Percentiles rank a stretch among this genome's conserved stretches.
phyloP scores from a whole-genome alignment of 2,113 vertebrate genomes.

The Psettodes erumei region DNA sequence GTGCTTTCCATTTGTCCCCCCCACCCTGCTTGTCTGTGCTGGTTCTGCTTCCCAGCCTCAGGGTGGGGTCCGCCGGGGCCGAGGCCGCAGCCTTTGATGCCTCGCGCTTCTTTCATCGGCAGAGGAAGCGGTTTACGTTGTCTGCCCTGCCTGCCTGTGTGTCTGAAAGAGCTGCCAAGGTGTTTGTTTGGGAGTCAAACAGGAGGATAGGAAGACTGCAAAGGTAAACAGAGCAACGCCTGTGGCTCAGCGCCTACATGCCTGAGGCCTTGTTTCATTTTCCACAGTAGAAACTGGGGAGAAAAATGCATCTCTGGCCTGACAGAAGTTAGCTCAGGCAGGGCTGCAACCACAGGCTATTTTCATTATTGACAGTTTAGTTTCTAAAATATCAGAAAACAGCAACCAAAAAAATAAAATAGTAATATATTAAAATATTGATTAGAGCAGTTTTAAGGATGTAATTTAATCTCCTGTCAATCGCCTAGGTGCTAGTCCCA shows the following conservation, averaged over 20 bases:
- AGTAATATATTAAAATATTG: background rate
- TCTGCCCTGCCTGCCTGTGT: conserved; percentile 19
- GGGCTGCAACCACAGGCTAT: background rate
- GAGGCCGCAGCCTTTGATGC: conserved; percentile 52
- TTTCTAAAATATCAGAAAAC: background rate
- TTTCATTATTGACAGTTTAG: background rate
- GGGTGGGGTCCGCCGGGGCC: conserved; percentile 40
- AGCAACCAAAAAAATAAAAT: too few species aligned
- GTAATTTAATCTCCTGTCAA: conserved; percentile 2
- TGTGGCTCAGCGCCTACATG: conserved; percentile 11
- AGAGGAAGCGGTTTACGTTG: conserved; percentile 52
- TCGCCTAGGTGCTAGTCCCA: background rate
- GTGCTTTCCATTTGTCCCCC: conserved; percentile 57
- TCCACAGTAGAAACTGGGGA: conserved; percentile 11
- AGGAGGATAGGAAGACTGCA: conserved; percentile 8
- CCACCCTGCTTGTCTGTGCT: conserved; percentile 18
- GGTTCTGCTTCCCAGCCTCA: conserved; percentile 33
- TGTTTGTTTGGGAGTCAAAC: conserved; percentile 44
- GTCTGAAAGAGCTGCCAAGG: conserved; percentile 52
- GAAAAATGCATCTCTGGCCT: background rate
- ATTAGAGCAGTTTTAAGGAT: conserved; percentile 18
- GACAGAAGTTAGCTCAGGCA: background rate
- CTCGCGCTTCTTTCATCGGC: conserved; percentile 18
- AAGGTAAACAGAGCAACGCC: conserved; percentile 38
- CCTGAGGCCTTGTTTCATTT: conserved; percentile 26